Conservation (phyloP, 2,797 vertebrate species). For the Xenopus petersii region DNA sequence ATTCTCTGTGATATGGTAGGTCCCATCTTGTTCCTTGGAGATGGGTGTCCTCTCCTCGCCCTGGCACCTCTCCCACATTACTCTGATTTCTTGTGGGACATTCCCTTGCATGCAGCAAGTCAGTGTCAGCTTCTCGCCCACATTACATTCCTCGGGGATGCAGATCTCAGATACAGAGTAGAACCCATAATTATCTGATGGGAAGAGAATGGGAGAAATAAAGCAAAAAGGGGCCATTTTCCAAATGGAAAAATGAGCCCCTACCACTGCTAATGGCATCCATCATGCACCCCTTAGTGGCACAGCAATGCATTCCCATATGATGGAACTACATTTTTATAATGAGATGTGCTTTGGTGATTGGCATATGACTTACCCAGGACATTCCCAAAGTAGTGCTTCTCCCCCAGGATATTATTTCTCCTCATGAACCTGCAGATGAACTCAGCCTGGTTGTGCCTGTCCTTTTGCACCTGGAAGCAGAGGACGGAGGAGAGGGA, state of each 20-base stretch:
- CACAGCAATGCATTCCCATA: too few species aligned
- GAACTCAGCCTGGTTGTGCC: conserved; percentile 33
- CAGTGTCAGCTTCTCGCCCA: conserved; percentile 33
- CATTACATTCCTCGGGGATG: not conserved
- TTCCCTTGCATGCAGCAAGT: conserved; percentile 24
- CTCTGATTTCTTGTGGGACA: conserved; percentile 21
- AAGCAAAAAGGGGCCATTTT: too few species aligned
- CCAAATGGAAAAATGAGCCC: too few species aligned
- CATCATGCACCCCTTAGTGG: too few species aligned
- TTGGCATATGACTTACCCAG: conserved; percentile 18
- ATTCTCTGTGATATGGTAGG: conserved; percentile 36
- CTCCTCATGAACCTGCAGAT: conserved; percentile 35
- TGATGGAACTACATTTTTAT: too few species aligned
- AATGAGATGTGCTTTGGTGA: too few species aligned
- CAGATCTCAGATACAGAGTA: conserved; percentile 28
- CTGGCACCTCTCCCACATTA: conserved; percentile 19
- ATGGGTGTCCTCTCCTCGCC: conserved; percentile 13
- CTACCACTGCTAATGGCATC: too few species aligned
- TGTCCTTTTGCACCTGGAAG: conserved; percentile 39
- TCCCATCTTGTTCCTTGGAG: conserved; percentile 11
- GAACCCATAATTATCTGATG: conserved; percentile 18
- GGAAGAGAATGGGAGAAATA: not conserved
- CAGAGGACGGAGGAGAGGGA: conserved; percentile 34
- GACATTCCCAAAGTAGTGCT: conserved; percentile 27
- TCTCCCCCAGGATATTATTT: conserved; percentile 28